These are phyloP conservation scores for Galbula dea DNA, from an alignment of 2,113 vertebrate genomes.

Conservation along the genomic window DNA sequence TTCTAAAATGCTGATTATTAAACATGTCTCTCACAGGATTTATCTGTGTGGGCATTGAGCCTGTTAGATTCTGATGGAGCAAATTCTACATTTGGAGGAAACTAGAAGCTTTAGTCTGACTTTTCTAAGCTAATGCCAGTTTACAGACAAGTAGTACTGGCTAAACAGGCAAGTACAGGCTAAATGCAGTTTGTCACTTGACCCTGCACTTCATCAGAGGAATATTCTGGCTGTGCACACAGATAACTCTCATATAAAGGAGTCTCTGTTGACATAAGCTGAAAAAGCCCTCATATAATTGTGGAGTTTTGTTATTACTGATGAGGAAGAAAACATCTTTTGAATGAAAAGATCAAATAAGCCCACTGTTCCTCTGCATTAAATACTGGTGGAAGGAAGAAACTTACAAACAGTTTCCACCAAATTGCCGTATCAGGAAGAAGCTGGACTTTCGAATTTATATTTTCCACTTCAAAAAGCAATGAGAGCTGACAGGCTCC, in stretches of 20 bases:
- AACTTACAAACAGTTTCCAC: neutral
- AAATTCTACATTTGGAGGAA: neutral
- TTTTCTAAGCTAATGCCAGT: neutral
- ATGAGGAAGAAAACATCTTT: neutral
- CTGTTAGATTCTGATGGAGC: neutral
- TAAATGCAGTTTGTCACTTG: neutral
- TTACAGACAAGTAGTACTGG: neutral
- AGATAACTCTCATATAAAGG: neutral
- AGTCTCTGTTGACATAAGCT: neutral
- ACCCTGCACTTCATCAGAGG: neutral
- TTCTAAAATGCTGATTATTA: neutral
- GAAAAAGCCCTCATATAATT: neutral
- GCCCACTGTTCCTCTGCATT: neutral
- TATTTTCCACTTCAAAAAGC: neutral
- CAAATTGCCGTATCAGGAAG: neutral
- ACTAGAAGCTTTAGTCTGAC: neutral
- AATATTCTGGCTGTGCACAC: neutral
- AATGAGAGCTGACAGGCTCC: neutral
- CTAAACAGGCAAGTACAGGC: neutral
- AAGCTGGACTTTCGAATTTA: neutral
- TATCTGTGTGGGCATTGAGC: fast-evolving
- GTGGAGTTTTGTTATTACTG: neutral
- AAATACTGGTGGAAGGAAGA: neutral
- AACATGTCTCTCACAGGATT: neutral
- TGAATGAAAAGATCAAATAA: neutral